Conservation (phyloP, 2,888 invertebrate genomes). For the Parelbella ahira region DNA sequence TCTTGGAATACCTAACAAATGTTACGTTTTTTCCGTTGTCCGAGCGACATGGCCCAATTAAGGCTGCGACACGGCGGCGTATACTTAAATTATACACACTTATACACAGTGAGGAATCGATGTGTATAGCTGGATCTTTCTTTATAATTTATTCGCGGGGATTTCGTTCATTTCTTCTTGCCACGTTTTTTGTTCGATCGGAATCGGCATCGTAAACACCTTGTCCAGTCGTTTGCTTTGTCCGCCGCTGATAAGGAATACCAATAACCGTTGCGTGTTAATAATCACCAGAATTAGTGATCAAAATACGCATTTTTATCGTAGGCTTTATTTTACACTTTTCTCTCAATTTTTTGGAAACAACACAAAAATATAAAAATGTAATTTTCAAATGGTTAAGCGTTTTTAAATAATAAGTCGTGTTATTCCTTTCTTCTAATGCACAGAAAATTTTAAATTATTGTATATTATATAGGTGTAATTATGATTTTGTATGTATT, state of each 20-base stretch:
- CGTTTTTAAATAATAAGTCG: too few relatives aligned
- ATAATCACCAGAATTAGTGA: conserved; percentile 2
- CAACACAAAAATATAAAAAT: too few relatives aligned
- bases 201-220: conserved; percentile 76
- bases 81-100: conserved; percentile 18
- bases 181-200: conserved; percentile 61
- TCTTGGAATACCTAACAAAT: conserved; percentile 79
- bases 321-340: too few relatives aligned
- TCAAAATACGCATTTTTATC: not conserved
- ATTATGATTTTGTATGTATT: too few relatives aligned
- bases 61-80: conserved; percentile 52
- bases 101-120: conserved; percentile 10
- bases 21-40: conserved; percentile 70
- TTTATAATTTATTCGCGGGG: conserved; percentile 77
- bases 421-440: too few relatives aligned
- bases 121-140: conserved; percentile 36
- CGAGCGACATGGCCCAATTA: conserved; percentile 75
- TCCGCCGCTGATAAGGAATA: conserved; percentile 44
- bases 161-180: conserved; percentile 50
- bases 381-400: too few relatives aligned
- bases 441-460: too few relatives aligned
- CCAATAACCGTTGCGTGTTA: conserved; percentile 9
- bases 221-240: conserved; percentile 67
- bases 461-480: too few relatives aligned
- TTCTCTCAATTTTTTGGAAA: too few relatives aligned